phyloP scores from a whole-genome alignment of 2,797 vertebrate species.

The Oreochromis mossambicus region DNA sequence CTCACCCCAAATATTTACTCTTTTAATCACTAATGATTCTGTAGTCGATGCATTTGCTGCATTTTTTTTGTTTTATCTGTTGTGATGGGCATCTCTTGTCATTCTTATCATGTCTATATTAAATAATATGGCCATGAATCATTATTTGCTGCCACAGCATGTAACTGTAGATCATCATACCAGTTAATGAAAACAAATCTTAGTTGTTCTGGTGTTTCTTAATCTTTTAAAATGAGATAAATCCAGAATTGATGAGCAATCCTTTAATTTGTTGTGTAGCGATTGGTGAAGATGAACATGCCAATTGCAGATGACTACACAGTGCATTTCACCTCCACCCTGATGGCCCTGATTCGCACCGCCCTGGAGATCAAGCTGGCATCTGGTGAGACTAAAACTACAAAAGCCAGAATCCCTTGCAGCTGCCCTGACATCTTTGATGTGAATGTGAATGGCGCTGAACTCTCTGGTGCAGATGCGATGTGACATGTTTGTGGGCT shows the following conservation, averaged over 20 bases:
- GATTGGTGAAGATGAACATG: constrained; percentile 98
- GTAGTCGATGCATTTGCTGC: neutral
- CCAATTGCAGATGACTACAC: constrained; percentile 91
- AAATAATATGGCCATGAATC: neutral
- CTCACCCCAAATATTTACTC: neutral
- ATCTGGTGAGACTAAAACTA: constrained; percentile 77
- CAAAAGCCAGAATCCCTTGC: constrained; percentile 9
- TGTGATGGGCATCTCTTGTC: neutral
- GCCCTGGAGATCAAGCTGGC: constrained; percentile 96
- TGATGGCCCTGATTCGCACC: constrained; percentile 96
- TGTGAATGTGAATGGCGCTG: constrained; percentile 2
- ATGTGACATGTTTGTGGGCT: constrained; percentile 26
- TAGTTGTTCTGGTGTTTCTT: neutral
- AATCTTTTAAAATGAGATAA: neutral
- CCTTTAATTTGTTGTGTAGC: constrained; percentile 52
- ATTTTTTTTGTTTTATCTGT: neutral
- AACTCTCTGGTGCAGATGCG: constrained; percentile 9
- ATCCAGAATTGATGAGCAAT: neutral
- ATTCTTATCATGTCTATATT: neutral
- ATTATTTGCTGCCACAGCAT: neutral
- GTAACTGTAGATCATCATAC: neutral
- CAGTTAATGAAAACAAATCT: neutral
- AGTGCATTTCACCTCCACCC: constrained; percentile 95
- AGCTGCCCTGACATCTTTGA: neutral
- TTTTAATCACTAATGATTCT: neutral